Base-by-base conservation (phyloP, 2,113 vertebrate genomes). In the Triplophysa dalaica region DNA sequence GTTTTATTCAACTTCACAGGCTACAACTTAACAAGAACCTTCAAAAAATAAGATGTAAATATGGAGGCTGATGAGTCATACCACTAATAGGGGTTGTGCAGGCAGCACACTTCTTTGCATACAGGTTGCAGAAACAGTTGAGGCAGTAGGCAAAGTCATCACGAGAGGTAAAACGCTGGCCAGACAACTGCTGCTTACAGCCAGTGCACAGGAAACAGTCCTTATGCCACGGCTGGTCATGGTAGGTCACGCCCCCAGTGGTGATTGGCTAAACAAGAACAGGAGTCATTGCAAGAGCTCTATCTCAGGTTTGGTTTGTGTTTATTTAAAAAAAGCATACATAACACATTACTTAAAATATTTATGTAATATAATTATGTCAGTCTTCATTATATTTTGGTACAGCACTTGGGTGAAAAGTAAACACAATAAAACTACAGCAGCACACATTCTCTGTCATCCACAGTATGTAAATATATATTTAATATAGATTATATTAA, bases 41-140 rank as follows among this genome's bases (percentile, higher is more conserved):
- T 29, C 24, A 24, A 72, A 58, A 58, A 13, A 72, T 33, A 58
- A 56, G 26, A 21, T 41, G 9, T 52, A 52, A 58, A 58, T 21
- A 33, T 72, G 26, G 19, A 9, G 8, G 5, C 19, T 58, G 1
- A 58, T n/a, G 2, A 48, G 29, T 74, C 73, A 33, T 90, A 95
- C 95, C 94, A 1, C 94, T 95, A 85, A 95, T 95, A 1, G 94
- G 94, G 69, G 90, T 93, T 84, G 93, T 92, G 80, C 94, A 96
- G n/a, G 92, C 93, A 1, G 93, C 92, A 79, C 95, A 95, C 86
- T 94, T 95, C 84, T 96, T 95, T 85, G 94, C 90, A 0, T 95
- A 95, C 80, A 95, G 87, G 67, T 92, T 93, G 62, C 94, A 95
- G 91, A 94, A 95, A 88, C 95, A 95, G 86, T 87, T 92, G 85